Evolutionary conservation across 2,113 vertebrate species (phyloP), one percentile per base, ranked within the genome.

Genomic region (Xenopus tropicalis): DNA sequence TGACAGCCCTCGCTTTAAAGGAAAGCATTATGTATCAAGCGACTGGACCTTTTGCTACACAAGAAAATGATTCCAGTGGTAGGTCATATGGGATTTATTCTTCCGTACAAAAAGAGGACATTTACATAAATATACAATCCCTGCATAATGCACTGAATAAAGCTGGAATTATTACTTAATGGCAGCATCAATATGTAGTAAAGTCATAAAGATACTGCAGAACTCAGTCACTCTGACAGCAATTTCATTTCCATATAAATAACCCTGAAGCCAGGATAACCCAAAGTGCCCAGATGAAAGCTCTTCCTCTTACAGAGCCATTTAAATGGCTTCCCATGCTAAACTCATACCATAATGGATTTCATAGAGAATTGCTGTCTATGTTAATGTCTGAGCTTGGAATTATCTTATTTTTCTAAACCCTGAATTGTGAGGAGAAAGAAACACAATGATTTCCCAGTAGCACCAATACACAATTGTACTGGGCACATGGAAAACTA

Each of bases 181-280:
- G 42, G 59, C 22, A 66, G 37, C 4, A 48, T 48, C 51, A 21
- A 25, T 66, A 68, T 52, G 13, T 74, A 61, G 56, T 59, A 51
- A 74, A 74, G 46, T 17, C 72, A 51, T 21, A 52, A 67, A 61
- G 66, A 66, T 67, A 61, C 37, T 44, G 64, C 63, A 67, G 17
- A 29, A 46, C 42, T 66, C 72, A 51, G 37, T 61, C 64, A 67
- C 17, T 59, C 72, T 29, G 64, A 58, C 64, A 67, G 72, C 52
- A 46, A 74, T 74, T 67, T 74, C 4, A 73, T 73, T 73, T 73
- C 65, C 71, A 73, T 73, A 73, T 66, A 73, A 73, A 66, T 73
- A 73, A 73, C 71, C 54, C 56, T 66, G 48, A n/a, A 72, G 48
- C 71, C 56, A 51, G 19, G 54, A 37, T 72, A 57, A 73, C 54